A percentile compares a stretch with the other conserved stretches of the same genome.
These are phyloP conservation scores for Heterochromis multidens DNA, from an alignment of 2,113 vertebrate species.

Conservation along the genomic window DNA sequence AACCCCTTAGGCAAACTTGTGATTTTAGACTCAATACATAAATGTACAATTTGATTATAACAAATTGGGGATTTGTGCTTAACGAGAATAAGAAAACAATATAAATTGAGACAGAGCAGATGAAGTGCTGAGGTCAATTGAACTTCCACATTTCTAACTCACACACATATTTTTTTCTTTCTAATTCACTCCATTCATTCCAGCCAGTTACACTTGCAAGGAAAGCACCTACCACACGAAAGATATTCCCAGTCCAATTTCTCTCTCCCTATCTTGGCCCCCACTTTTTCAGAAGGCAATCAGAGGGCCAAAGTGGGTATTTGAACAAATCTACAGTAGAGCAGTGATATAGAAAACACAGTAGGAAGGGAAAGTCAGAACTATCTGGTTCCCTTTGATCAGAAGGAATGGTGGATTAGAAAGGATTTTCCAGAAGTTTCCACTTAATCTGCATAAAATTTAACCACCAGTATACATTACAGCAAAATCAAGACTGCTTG, in stretches of 20 bases:
- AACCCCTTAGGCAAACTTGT: background rate
- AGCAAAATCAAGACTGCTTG: constrained; percentile 35
- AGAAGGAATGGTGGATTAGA: constrained; percentile 62
- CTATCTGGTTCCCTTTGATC: constrained; percentile 69
- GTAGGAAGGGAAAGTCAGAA: constrained; percentile 27
- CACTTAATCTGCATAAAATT: constrained; percentile 61
- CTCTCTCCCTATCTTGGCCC: background rate
- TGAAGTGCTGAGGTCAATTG: constrained; percentile 30
- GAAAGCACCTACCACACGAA: constrained; percentile 17
- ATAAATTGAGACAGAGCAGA: constrained; percentile 15
- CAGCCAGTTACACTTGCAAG: constrained; percentile 45
- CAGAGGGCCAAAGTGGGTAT: constrained; percentile 42
- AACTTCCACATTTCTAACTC: constrained; percentile 14
- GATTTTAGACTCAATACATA: background rate
- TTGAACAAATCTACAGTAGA: constrained; percentile 32
- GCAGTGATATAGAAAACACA: constrained; percentile 6
- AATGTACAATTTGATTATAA: background rate
- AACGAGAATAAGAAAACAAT: constrained; percentile 25
- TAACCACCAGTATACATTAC: constrained; percentile 39
- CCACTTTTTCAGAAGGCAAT: constrained; percentile 16
- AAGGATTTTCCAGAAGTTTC: constrained; percentile 61
- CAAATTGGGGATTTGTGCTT: constrained; percentile 14
- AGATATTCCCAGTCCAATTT: constrained; percentile 50
- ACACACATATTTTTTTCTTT: constrained; percentile 19
- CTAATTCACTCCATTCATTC: constrained; percentile 28